Conservation (phyloP, 2,113 vertebrate genomes). For the Falco punctatus region DNA sequence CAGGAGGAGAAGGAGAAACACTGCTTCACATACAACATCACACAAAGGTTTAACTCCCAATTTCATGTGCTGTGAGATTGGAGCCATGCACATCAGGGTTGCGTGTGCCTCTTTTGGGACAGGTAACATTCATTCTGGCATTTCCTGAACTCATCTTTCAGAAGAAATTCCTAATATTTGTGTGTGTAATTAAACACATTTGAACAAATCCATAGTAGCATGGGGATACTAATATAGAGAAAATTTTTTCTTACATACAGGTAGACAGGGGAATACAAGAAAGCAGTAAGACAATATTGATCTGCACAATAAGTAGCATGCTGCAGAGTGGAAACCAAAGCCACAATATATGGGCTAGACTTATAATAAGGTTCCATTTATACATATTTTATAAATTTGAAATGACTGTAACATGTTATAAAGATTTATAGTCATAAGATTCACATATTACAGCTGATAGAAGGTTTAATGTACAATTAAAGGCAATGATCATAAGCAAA, state of each 20-base stretch:
- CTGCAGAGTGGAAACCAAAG: neutral
- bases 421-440: neutral
- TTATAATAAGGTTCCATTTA: neutral
- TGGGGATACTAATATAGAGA: neutral
- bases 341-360: neutral
- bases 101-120: neutral
- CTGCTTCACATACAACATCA: neutral
- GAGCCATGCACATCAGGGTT: neutral
- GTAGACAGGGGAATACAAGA: neutral
- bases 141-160: neutral
- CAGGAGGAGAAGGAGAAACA: neutral
- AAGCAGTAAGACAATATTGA: neutral
- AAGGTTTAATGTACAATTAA: neutral
- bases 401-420: neutral
- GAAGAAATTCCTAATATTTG: neutral
- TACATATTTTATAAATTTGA: slow-evolving; percentile 25
- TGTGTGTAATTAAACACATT: neutral
- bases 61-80: neutral
- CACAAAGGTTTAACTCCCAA: neutral
- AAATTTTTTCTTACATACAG: neutral
- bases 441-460: neutral
- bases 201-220: neutral
- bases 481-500: neutral
- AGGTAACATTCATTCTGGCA: neutral
- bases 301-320: neutral